phyloP scores from a whole-genome alignment of 1,140 invertebrate genomes.

The Lordiphosa collinella region DNA sequence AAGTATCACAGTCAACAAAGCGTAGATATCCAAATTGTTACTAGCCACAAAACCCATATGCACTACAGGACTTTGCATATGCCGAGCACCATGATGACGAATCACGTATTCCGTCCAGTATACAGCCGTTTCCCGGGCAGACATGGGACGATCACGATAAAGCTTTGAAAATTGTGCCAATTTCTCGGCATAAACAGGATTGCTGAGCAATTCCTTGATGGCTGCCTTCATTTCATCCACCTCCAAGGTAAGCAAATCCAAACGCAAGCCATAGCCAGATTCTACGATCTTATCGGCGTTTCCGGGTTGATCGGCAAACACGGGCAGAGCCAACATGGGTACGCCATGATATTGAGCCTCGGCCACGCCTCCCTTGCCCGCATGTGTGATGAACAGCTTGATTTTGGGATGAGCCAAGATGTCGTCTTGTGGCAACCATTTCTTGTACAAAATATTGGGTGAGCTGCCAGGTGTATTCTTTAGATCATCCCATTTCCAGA shows the following conservation, averaged over 20 bases:
- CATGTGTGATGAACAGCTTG: slow-evolving; percentile 86
- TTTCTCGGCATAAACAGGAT: slow-evolving; percentile 55
- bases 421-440: slow-evolving; percentile 88
- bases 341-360: slow-evolving; percentile 86
- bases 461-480: slow-evolving; percentile 82
- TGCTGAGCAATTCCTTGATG: slow-evolving; percentile 53
- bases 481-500: slow-evolving; percentile 83
- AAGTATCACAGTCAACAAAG: slow-evolving; percentile 21
- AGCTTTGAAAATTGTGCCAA: slow-evolving; percentile 56
- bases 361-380: slow-evolving; percentile 85
- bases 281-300: slow-evolving; percentile 81
- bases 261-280: slow-evolving; percentile 80
- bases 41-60: slow-evolving; percentile 55
- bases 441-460: slow-evolving; percentile 83
- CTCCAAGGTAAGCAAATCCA: slow-evolving; percentile 77
- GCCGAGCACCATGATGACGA: slow-evolving; percentile 79
- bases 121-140: slow-evolving; percentile 50
- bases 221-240: slow-evolving; percentile 55
- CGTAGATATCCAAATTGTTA: slow-evolving; percentile 54
- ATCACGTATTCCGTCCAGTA: slow-evolving; percentile 78
- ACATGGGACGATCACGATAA: slow-evolving; percentile 69
- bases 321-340: slow-evolving; percentile 86
- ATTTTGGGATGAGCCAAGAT: slow-evolving; percentile 85
- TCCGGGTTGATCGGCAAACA: slow-evolving; percentile 84
- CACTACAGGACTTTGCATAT: slow-evolving; percentile 78